A percentile compares a stretch with the other conserved stretches of the same genome.
phyloP scores from a whole-genome alignment of 2,797 vertebrate species.

The Tangara arthus region DNA sequence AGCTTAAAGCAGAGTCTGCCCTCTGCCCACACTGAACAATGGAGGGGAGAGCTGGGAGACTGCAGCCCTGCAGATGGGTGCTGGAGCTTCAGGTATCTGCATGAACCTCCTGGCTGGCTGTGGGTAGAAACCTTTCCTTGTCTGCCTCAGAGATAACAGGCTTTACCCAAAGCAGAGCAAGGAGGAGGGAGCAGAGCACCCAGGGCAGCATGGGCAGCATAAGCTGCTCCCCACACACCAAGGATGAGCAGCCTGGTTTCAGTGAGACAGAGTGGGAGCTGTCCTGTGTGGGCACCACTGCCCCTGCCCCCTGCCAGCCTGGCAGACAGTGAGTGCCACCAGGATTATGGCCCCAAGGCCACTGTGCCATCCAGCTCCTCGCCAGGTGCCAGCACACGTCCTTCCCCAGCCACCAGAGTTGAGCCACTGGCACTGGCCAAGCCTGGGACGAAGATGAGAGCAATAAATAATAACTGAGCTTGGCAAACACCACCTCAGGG shows the following conservation, averaged over 20 bases:
- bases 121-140: neutral
- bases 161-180: neutral
- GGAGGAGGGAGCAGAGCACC: neutral
- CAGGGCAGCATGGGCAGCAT: fast-evolving
- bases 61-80: neutral
- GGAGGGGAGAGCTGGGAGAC: neutral
- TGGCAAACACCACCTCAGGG: neutral
- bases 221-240: neutral
- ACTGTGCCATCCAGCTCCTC: neutral
- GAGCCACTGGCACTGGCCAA: neutral
- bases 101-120: neutral
- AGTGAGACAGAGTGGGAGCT: neutral
- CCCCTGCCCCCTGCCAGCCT: neutral
- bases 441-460: neutral
- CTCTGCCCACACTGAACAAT: fast-evolving
- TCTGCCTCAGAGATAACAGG: neutral
- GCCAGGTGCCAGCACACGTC: neutral
- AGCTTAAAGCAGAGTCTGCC: neutral
- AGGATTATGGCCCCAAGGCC: neutral
- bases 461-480: neutral
- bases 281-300: neutral
- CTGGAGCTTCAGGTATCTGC: neutral
- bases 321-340: neutral
- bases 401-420: neutral
- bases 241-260: neutral